Evolutionary conservation across 1,140 invertebrate species (phyloP), one percentile per base, ranked within the genome.

Genomic region (Leptopilina boulardi): DNA sequence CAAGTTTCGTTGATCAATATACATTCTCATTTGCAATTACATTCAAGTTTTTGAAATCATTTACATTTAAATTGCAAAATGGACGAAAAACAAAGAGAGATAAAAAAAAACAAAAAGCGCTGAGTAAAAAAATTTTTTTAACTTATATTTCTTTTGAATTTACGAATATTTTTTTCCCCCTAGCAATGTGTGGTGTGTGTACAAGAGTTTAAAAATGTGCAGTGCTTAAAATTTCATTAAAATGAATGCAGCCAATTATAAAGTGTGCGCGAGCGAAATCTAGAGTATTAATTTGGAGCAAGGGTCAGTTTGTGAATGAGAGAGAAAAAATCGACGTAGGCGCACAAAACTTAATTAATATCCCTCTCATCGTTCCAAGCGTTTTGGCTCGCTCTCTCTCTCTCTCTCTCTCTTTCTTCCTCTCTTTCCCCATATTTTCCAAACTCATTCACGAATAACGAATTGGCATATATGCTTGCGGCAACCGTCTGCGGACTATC

Each of bases 341-440:
- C 47, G 26, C 13, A n/a, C n/a, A 34, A 66, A 66, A 66, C 59
- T 66, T 66, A 34, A 66, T 34, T 66, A 66, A 59, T n/a, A n/a
- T 59, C 2, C 59, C 59, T 66, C n/a, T 66, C 59, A 66, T 66
- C 26, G 23, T 66, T 66, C 26, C 26, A 0, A 23, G 59, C 59
- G n/a, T 66, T 34, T 30, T 66, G 59, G 23, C 21, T 15, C 44
- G 6, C 30, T 3, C 30, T 34, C 30, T 3, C 30, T 3, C 30
- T 34, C 30, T 34, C 30, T 34, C 30, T 34, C 30, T 6, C 30
- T 38, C 34, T 38, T 9, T 38, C 8, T 38, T 9, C 9, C 34
- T 38, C 34, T 38, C 34, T 38, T 6, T 38, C 34, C 30, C 34
- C 34, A 38, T 9, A 51, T 51, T 51, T 51, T 51, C 47, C 47